Evolutionary conservation across 64 coral and sea anemone genomes (phyloP), one percentile per base, ranked within the genome.

Genomic region (Exaiptasia diaphana): DNA sequence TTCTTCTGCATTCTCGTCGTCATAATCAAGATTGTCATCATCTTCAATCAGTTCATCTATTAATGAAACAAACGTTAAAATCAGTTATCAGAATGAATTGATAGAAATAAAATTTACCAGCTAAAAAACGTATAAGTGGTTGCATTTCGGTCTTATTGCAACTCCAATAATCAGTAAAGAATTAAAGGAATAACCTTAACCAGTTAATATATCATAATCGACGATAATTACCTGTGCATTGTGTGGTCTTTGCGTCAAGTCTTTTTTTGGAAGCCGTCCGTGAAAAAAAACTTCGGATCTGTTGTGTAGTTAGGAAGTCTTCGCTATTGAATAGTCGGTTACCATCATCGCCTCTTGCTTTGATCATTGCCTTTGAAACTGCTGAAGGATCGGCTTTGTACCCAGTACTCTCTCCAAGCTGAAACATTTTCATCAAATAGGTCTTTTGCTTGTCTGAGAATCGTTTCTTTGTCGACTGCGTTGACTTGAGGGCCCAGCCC

Each of bases 361-460:
- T 13, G 12, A 54, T 43, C 82, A 85, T 85, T 72, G 73, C 50
- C 69, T 72, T 85, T 28, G 82, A 67, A 25, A 64, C 83, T 31
- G 52, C 71, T 35, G 75, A n/a, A n/a, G 69, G 53, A 34, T 60
- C 68, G 41, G 34, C 53, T 44, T 76, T 86, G 20, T 50, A 31
- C 27, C 71, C 71, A 12, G 71, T 50, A 43, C 42, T 56, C 35
- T 86, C 71, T 63, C 83, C 35, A 22, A 75, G 26, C 41, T 61
- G 63, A 73, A 49, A 86, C n/a, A 37, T 63, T 9, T 35, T 26
- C 50, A 71, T 57, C 23, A 86, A 42, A 61, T 41, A 65, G 2
- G 20, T 56, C 54, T 76, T 76, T 9, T 86, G 70, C 48, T 86
- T 32, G 39, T 43, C 0, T 0, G 71, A 71, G 28, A 76, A 86